phyloP scores from a whole-genome alignment of 2,797 vertebrate genomes.

The Selene dorsalis region DNA sequence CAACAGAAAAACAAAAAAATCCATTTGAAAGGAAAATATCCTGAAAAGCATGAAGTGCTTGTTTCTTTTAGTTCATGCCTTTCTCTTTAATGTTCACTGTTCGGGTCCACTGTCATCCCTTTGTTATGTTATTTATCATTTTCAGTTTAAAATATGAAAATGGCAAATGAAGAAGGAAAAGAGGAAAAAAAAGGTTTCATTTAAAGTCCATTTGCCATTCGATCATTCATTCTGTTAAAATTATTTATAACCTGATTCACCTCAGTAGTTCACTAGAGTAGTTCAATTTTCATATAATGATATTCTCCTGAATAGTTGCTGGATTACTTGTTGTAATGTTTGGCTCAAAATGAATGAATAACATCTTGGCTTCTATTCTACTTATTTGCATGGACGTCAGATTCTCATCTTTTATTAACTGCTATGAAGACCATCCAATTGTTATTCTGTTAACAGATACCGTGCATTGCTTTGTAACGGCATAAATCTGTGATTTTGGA shows the following conservation, averaged over 20 bases:
- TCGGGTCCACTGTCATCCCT: background rate
- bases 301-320: slow-evolving; percentile 27
- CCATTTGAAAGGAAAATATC: background rate
- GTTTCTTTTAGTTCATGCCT: background rate
- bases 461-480: slow-evolving; percentile 37
- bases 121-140: background rate
- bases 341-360: slow-evolving; percentile 58
- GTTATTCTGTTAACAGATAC: slow-evolving; percentile 58
- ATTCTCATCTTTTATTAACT: slow-evolving; percentile 78
- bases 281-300: slow-evolving; percentile 29
- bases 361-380: slow-evolving; percentile 68
- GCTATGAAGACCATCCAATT: slow-evolving; percentile 66
- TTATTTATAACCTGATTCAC: background rate
- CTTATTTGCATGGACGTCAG: slow-evolving; percentile 78
- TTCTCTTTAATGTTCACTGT: background rate
- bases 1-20: too few relatives aligned
- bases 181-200: background rate
- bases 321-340: slow-evolving; percentile 50
- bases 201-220: background rate
- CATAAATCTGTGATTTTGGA: slow-evolving; percentile 35
- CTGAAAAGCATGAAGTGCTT: background rate
- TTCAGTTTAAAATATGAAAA: background rate
- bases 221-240: background rate
- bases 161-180: background rate
- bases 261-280: background rate